Conservation (phyloP, 2,113 vertebrate species). For the Ptyas mucosa region DNA sequence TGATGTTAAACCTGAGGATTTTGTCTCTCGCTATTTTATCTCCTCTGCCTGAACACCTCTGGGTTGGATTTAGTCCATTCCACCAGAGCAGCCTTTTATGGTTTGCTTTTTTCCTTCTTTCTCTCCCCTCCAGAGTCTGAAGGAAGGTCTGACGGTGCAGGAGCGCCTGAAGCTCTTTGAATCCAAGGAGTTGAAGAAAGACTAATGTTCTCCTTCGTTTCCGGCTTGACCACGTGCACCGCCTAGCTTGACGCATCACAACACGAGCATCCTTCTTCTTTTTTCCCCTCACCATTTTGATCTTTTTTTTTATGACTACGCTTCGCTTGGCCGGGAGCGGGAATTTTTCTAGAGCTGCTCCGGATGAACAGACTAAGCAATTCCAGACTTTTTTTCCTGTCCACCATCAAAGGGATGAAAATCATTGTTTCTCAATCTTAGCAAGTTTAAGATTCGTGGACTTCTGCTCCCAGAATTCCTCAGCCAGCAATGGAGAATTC, state of each 20-base stretch:
- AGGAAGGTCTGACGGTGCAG: constrained; percentile 95
- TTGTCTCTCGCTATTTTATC: constrained; percentile 12
- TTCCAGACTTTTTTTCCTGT: not conserved
- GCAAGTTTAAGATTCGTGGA: not conserved
- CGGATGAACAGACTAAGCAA: constrained; percentile 42
- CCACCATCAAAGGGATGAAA: constrained; percentile 6
- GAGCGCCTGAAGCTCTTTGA: constrained; percentile 97
- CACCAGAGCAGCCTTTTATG: not conserved
- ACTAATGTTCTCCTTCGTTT: constrained; percentile 71
- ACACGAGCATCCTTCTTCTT: constrained; percentile 58
- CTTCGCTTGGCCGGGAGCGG: not conserved
- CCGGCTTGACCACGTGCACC: constrained; percentile 63
- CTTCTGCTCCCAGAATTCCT: not conserved
- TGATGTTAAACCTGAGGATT: constrained; percentile 66
- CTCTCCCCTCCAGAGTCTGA: constrained; percentile 82
- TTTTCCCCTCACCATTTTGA: constrained; percentile 54
- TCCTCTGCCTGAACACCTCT: constrained; percentile 17
- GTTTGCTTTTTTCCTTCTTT: not conserved
- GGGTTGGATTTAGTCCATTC: accelerated
- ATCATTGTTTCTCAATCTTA: constrained; percentile 15
- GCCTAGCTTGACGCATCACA: constrained; percentile 65
- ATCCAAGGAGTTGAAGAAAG: constrained; percentile 92
- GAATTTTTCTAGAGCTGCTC: constrained; percentile 47
- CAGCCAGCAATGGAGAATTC: not conserved
- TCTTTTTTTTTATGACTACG: not conserved